Percentiles rank a stretch among this genome's conserved stretches.
Conservation (phyloP, 2,113 vertebrate genomes). For the Psittacara wagleri region DNA sequence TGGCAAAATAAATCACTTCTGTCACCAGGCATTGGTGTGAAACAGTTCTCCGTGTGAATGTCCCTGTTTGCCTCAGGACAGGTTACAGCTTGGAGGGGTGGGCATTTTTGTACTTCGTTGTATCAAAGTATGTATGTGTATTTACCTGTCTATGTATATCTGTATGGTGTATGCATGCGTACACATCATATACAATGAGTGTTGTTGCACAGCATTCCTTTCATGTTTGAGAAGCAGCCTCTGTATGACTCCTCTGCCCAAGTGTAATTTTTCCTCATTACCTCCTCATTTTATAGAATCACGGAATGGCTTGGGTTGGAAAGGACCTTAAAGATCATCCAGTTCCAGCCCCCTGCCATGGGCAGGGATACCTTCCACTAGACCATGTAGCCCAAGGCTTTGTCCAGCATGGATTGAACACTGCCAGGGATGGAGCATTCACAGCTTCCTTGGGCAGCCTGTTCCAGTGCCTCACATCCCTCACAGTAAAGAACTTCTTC, state of each 20-base stretch:
- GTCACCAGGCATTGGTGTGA: background rate
- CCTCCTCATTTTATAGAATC: background rate
- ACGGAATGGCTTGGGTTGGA: background rate
- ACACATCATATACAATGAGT: accelerated
- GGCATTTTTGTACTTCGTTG: background rate
- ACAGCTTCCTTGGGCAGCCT: background rate
- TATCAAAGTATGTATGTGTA: background rate
- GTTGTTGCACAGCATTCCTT: background rate
- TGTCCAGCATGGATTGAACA: background rate
- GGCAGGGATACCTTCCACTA: background rate
- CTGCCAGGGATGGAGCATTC: background rate
- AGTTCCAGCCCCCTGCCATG: background rate
- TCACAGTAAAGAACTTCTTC: background rate
- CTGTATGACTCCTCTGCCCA: background rate
- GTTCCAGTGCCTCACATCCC: background rate
- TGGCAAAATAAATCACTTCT: background rate
- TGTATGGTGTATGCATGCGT: background rate
- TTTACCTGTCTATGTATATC: background rate
- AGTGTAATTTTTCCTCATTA: background rate
- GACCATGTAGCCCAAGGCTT: background rate
- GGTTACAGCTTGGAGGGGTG: background rate
- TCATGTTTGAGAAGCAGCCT: background rate
- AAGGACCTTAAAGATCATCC: background rate
- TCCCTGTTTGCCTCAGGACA: background rate
- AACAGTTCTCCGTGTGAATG: background rate